Evolutionary conservation across 1,140 invertebrate species (phyloP).

Genomic region (Bacillus rossius): DNA sequence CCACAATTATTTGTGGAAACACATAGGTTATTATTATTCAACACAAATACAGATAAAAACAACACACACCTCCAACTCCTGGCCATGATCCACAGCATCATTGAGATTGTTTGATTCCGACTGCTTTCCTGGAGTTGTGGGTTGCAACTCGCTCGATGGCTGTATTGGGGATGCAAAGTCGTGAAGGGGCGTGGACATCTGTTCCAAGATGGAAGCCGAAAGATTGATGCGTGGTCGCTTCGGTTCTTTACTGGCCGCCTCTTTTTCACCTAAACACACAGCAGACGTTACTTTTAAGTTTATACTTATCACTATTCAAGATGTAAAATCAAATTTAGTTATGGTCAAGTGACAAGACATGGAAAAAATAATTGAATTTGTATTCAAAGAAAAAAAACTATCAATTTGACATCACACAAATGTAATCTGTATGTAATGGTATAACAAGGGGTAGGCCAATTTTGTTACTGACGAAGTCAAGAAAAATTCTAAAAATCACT

Average conservation of each 20-base stretch:
- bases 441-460: no score
- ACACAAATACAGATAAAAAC: no score
- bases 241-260: constrained; percentile 47
- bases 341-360: background rate
- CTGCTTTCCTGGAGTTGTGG: background rate
- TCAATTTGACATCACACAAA: background rate
- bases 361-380: background rate
- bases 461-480: no score
- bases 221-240: constrained; percentile 55
- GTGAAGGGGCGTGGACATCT: constrained; percentile 56
- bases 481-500: no score
- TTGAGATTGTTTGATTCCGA: constrained; percentile 8
- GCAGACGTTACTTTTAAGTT: no score
- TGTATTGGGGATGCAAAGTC: constrained; percentile 38
- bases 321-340: no score
- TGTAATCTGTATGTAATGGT: no score
- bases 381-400: background rate
- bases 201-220: constrained; percentile 57
- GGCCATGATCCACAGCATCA: constrained; percentile 16
- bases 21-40: no score
- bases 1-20: no score
- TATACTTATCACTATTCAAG: no score
- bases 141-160: background rate
- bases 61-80: constrained; percentile 25
- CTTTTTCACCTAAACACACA: constrained; percentile 47